Evolutionary conservation across 2,888 invertebrate genomes (phyloP).

Genomic region (Hirudinaria manillensis): DNA sequence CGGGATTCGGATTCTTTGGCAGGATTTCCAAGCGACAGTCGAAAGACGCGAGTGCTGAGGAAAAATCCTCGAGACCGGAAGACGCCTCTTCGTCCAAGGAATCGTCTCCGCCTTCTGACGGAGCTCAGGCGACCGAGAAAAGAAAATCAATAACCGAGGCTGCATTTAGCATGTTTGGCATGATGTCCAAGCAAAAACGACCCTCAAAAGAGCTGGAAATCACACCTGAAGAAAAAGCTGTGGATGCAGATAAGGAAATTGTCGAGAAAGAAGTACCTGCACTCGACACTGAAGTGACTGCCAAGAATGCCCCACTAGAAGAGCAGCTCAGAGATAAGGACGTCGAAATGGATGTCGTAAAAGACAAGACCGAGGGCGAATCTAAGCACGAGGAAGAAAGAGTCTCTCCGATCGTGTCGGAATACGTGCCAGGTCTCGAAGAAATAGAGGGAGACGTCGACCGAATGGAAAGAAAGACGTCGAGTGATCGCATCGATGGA

Average conservation of each 20-base stretch:
- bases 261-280: background rate
- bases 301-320: background rate
- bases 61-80: background rate
- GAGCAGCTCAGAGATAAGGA: background rate
- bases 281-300: background rate
- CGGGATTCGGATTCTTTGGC: conserved; percentile 5
- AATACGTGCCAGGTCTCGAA: background rate
- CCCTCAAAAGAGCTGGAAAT: conserved; percentile 10
- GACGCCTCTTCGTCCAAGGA: background rate
- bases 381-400: background rate
- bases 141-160: conserved; percentile 2
- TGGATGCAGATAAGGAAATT: background rate
- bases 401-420: background rate
- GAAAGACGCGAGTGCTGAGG: conserved; percentile 8
- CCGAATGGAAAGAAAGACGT: background rate
- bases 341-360: background rate
- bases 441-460: background rate
- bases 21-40: conserved; percentile 7
- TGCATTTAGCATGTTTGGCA: conserved; percentile 20
- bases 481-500: background rate
- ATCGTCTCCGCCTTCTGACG: background rate
- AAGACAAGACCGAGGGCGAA: background rate
- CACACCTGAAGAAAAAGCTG: conserved; percentile 5
- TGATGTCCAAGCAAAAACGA: conserved; percentile 19
- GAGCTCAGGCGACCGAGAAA: background rate